Percentiles rank a stretch among this genome's conserved stretches.
Conservation (phyloP, 2,113 vertebrate genomes). For the Phylloscopus whistleri region DNA sequence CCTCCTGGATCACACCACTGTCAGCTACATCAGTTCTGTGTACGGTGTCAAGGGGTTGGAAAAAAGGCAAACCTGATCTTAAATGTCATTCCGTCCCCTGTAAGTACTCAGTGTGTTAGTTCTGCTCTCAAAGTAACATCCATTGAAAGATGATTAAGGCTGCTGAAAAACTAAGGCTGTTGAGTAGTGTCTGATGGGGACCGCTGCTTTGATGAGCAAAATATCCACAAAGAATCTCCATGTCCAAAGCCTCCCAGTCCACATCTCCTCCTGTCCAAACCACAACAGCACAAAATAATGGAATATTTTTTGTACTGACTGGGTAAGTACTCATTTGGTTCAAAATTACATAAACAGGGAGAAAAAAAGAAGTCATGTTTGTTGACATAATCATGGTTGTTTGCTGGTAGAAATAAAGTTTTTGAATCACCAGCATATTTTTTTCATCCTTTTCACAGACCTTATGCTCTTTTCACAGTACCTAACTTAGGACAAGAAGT, state of each 20-base stretch:
- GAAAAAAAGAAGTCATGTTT: neutral
- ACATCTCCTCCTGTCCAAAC: neutral
- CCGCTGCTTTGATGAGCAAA: neutral
- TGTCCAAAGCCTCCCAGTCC: neutral
- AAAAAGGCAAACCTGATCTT: neutral
- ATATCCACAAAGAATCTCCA: neutral
- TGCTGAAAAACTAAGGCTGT: neutral
- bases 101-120: neutral
- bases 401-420: neutral
- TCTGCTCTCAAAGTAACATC: neutral
- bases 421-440: neutral
- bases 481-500: neutral
- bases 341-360: neutral
- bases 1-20: neutral
- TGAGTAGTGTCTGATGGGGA: neutral
- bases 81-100: neutral
- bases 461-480: neutral
- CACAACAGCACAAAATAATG: neutral
- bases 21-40: neutral
- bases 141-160: neutral
- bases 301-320: neutral
- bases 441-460: neutral
- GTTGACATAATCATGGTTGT: neutral
- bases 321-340: neutral
- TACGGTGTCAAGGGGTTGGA: neutral